Evolutionary conservation across 2,888 invertebrate species (phyloP), one percentile per base, ranked within the genome.

Genomic region (Eledone cirrhosa): DNA sequence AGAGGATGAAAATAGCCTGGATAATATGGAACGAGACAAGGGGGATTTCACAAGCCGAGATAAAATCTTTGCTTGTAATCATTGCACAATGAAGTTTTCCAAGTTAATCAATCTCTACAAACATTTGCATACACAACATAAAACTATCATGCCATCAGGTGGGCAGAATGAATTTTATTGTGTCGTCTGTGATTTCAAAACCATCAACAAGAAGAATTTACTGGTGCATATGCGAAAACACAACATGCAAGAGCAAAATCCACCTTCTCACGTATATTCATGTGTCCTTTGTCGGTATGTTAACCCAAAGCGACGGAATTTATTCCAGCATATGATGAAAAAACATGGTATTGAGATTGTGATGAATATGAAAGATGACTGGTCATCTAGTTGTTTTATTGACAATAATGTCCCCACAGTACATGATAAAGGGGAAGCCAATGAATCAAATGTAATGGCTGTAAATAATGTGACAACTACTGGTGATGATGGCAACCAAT

Each of bases 21-120:
- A 83, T 31, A 78, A 77, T 7, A 41, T 78, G 69, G 75, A 76
- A 13, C 47, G 76, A 11, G 76, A 86, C 59, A 84, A 82, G 72
- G 82, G 84, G 22, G 88, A 88, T 79, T 89, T 86, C 79, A 84
- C 86, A 3, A 86, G 85, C 65, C 83, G 84, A 14, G 88, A 88
- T 59, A 90, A 89, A 80, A 86, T 88, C n/a, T 89, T 89, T 84
- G 87, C 88, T 7, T 90, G 90, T 79, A 88, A 88, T 79, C 87
- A 88, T 82, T 90, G 90, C 79, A 86, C 87, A 16, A 89, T 90
- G 89, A 90, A 87, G 78, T 90, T 90, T 84, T 82, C 88, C 14
- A 89, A 89, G 79, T 80, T 89, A 77, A 85, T 90, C n/a, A 89
- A 89, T 81, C 83, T 90, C 48, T 89, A 89, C 82, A 90, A 89